A percentile compares a stretch with the other conserved stretches of the same genome.
phyloP scores from a whole-genome alignment of 1,140 invertebrate genomes.

The Drosophila ironensis region DNA sequence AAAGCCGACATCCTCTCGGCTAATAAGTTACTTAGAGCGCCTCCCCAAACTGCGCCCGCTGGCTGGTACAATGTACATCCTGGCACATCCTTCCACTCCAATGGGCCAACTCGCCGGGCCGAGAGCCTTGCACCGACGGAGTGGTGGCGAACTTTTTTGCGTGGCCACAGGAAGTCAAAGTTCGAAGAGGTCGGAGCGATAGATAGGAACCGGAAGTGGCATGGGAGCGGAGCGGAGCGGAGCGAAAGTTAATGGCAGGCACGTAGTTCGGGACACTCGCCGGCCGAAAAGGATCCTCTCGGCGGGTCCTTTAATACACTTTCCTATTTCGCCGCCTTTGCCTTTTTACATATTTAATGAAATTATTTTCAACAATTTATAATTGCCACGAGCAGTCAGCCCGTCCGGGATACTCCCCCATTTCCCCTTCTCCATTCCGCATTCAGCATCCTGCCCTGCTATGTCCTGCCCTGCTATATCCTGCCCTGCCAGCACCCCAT shows the following conservation, averaged over 20 bases:
- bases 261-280: constrained; percentile 27
- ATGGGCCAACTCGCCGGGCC: too few species aligned
- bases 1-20: constrained; percentile 9
- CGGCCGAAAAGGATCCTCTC: constrained; percentile 19
- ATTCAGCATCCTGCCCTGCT: not conserved
- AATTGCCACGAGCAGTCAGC: constrained; percentile 70
- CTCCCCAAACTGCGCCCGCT: not conserved
- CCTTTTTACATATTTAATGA: constrained; percentile 80
- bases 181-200: constrained; percentile 37
- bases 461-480: too few species aligned
- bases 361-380: constrained; percentile 81
- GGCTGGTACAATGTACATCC: not conserved
- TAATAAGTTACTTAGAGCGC: constrained; percentile 18
- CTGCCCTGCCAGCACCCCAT: not conserved
- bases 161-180: constrained; percentile 62
- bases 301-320: constrained; percentile 44
- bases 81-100: not conserved
- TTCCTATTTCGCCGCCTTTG: constrained; percentile 50
- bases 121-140: not conserved
- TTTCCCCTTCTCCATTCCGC: not conserved
- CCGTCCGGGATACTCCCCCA: not conserved
- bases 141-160: constrained; percentile 27
- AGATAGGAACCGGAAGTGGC: constrained; percentile 10
- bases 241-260: constrained; percentile 60
- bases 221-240: not conserved